Conservation (phyloP, 2,888 invertebrate species). For the Herminia tarsipennalis region DNA sequence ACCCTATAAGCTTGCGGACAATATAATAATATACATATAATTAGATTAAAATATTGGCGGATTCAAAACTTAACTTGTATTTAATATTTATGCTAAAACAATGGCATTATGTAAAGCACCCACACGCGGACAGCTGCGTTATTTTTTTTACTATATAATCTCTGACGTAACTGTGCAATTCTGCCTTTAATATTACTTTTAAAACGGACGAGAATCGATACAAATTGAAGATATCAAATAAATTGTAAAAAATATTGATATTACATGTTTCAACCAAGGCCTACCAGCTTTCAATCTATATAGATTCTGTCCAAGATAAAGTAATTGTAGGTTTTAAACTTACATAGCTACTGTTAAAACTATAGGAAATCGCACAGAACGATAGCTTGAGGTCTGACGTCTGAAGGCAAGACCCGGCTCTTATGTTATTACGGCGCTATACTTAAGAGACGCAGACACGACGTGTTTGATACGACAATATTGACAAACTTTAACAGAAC, state of each 20-base stretch:
- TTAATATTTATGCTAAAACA: slow-evolving; percentile 49
- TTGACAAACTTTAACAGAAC: slow-evolving; percentile 38
- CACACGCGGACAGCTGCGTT: slow-evolving; percentile 50
- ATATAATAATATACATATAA: slow-evolving; percentile 18
- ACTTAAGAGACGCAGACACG: slow-evolving; percentile 13
- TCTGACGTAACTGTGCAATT: slow-evolving; percentile 49
- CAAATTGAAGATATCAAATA: too few species aligned
- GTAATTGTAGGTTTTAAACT: slow-evolving; percentile 47
- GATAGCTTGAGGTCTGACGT: slow-evolving; percentile 50
- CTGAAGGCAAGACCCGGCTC: slow-evolving; percentile 64
- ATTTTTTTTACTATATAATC: slow-evolving; percentile 41
- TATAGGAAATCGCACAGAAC: slow-evolving; percentile 48
- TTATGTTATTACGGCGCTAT: slow-evolving; percentile 28
- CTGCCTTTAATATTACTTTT: slow-evolving; percentile 36
- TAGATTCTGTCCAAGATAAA: slow-evolving; percentile 26
- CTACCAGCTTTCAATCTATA: slow-evolving; percentile 18
- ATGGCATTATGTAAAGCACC: slow-evolving; percentile 61
- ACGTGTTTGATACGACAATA: slow-evolving; percentile 25
- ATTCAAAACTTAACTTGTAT: slow-evolving; percentile 43
- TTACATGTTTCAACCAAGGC: neutral
- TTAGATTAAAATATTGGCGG: slow-evolving; percentile 47
- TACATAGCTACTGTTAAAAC: slow-evolving; percentile 43
- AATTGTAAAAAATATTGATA: too few species aligned
- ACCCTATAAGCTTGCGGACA: slow-evolving; percentile 33
- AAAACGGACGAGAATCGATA: slow-evolving; percentile 20